Evolutionary conservation across 1,140 invertebrate species (phyloP).

Genomic region (Elymnias hypermnestra): DNA sequence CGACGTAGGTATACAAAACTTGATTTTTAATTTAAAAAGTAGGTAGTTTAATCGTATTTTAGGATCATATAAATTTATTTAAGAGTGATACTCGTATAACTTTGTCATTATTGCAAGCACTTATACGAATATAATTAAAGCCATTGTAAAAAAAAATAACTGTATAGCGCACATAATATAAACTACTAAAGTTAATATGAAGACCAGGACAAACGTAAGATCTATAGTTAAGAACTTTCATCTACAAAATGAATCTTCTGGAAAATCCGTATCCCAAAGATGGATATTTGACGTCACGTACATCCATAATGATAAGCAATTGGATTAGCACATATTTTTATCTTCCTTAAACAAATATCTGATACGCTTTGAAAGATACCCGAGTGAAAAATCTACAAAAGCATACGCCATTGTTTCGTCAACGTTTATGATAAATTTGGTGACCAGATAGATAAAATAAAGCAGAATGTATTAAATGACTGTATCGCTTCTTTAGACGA

Average conservation of each 20-base stretch:
- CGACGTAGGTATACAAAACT: no score
- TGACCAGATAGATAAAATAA: no score
- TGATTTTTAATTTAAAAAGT: no score
- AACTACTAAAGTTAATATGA: background rate
- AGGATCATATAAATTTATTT: no score
- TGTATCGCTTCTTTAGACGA: no score
- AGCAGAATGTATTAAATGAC: no score
- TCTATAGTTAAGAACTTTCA: background rate
- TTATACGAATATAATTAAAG: no score
- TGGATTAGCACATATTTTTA: constrained; percentile 2
- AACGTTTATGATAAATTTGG: background rate
- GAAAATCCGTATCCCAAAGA: no score
- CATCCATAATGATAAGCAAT: constrained; percentile 2
- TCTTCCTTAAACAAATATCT: background rate
- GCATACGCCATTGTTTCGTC: background rate
- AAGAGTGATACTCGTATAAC: no score
- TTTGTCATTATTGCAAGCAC: no score
- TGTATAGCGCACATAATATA: background rate
- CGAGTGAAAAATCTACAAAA: background rate
- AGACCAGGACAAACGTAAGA: background rate
- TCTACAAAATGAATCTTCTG: no score
- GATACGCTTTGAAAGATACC: background rate
- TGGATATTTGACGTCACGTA: background rate
- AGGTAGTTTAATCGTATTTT: no score
- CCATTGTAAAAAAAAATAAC: background rate